phyloP scores from a whole-genome alignment of 2,797 vertebrate genomes.

The Uromys caudimaculatus region DNA sequence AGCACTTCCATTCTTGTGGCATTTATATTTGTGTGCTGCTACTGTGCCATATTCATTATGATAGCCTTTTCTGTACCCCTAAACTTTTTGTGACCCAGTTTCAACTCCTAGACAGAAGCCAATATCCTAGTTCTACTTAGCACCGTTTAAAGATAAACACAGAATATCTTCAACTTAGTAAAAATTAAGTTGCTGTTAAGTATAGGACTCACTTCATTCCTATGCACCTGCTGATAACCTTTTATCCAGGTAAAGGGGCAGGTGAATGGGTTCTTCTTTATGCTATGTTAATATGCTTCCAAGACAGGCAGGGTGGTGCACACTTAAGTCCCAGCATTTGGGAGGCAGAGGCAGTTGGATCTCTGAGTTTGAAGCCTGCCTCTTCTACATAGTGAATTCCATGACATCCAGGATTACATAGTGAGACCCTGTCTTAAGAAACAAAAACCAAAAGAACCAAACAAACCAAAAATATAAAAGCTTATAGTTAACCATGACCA shows the following conservation, averaged over 20 bases:
- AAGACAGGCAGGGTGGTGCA: neutral
- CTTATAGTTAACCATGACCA: neutral
- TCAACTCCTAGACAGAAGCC: conserved; percentile 41
- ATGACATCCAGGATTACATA: neutral
- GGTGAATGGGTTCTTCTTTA: neutral
- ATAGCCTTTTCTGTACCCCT: neutral
- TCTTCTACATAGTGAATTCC: neutral
- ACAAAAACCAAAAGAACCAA: neutral
- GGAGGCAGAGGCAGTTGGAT: neutral
- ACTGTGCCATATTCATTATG: neutral
- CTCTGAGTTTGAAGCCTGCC: neutral
- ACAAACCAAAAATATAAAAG: neutral
- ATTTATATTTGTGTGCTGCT: neutral
- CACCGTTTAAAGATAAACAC: neutral
- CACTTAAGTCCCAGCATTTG: neutral
- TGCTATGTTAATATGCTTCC: neutral
- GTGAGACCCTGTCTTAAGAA: neutral
- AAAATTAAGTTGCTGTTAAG: neutral
- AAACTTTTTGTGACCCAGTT: conserved; percentile 1
- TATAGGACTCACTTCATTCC: neutral
- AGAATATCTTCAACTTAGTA: conserved; percentile 18
- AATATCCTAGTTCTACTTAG: conserved; percentile 27
- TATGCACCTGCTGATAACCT: neutral
- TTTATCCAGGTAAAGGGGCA: neutral
- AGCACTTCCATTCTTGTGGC: too few species aligned